These are phyloP conservation scores for Acromyrmex echinatior DNA, from an alignment of 1,140 invertebrate species.

Conservation along the genomic window DNA sequence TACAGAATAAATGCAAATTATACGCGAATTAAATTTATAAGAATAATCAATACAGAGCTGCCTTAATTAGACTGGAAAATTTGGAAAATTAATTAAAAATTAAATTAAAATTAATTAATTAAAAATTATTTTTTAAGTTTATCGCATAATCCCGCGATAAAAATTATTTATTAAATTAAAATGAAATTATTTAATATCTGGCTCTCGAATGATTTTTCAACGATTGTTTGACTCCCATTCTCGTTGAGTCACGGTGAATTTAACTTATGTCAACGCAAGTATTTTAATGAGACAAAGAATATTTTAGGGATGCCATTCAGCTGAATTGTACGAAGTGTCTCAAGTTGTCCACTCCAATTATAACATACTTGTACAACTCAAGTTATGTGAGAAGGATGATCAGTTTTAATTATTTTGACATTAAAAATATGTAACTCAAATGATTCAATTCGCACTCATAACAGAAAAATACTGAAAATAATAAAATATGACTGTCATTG, in stretches of 20 bases:
- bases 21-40: no score
- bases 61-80: background rate
- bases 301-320: constrained; percentile 19
- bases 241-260: background rate
- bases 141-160: no score
- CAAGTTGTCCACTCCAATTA: background rate
- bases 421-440: background rate
- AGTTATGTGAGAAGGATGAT: background rate
- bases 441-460: background rate
- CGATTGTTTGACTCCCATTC: background rate
- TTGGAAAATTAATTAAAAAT: no score
- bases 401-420: no score
- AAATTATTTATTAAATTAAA: constrained; percentile 3
- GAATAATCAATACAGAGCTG: background rate
- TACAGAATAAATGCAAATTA: no score
- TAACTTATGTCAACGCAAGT: constrained; percentile 19
- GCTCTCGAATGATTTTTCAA: background rate
- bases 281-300: constrained; percentile 47
- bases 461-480: background rate
- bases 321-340: background rate
- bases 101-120: no score
- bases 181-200: background rate
- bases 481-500: background rate
- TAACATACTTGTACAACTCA: background rate
- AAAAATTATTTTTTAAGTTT: no score